Conservation (phyloP, 2,797 vertebrate genomes). For the Sebastes cheni region DNA sequence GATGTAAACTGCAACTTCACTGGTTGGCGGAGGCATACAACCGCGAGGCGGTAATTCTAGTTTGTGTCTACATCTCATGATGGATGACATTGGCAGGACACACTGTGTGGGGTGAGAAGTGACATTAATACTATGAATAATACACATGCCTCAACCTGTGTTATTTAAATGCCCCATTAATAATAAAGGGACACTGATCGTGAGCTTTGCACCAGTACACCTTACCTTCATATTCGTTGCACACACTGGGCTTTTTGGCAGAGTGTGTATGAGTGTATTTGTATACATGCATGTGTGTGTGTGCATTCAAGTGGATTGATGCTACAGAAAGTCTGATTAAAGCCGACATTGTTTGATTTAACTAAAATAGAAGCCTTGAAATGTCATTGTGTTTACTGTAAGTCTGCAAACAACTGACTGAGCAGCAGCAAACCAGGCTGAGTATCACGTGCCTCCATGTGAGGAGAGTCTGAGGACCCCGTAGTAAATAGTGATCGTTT, state of each 20-base stretch:
- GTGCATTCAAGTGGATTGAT: neutral
- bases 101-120: conserved; percentile 19
- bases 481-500: conserved; percentile 54
- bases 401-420: conserved; percentile 7
- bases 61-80: neutral
- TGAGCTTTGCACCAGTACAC: conserved; percentile 4
- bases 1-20: too few relatives aligned
- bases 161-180: conserved; percentile 48
- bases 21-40: too few relatives aligned
- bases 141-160: conserved; percentile 21
- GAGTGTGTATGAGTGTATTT: neutral
- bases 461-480: conserved; percentile 22
- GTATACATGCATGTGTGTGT: neutral
- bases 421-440: conserved; percentile 8
- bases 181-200: conserved; percentile 22
- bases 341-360: conserved; percentile 13
- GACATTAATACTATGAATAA: conserved; percentile 43
- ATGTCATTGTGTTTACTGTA: conserved; percentile 4
- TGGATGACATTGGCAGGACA: neutral
- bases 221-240: neutral
- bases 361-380: conserved; percentile 6
- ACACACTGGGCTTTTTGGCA: neutral
- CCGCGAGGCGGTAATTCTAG: too few relatives aligned
- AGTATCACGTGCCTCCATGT: conserved; percentile 2
- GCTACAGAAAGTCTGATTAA: conserved; percentile 11